phyloP scores from a whole-genome alignment of 2,888 invertebrate genomes.

The Rotaria macrura region DNA sequence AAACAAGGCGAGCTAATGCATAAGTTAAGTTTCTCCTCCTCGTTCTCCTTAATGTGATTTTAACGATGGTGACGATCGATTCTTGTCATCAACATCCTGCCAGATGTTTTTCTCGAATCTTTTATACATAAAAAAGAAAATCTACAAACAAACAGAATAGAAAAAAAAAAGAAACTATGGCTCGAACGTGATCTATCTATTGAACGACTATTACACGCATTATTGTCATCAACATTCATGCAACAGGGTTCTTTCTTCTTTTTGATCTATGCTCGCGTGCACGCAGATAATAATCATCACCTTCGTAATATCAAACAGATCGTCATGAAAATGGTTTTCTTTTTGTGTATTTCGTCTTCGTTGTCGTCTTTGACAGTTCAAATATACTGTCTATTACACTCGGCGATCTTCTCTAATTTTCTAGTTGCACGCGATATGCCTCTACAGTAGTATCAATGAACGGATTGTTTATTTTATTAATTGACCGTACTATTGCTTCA shows the following conservation, averaged over 20 bases:
- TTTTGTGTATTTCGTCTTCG: too few species aligned
- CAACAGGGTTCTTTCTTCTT: not conserved
- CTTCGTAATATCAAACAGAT: not conserved
- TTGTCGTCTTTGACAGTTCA: not conserved
- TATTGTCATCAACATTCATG: not conserved
- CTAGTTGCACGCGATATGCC: not conserved
- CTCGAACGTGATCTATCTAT: not conserved
- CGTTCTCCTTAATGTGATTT: not conserved
- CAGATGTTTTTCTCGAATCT: not conserved
- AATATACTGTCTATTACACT: not conserved
- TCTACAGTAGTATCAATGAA: not conserved
- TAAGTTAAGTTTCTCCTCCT: not conserved
- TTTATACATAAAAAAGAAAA: not conserved
- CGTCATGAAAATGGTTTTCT: not conserved
- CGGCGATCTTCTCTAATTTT: not conserved
- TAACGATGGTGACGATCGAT: conserved; percentile 3
- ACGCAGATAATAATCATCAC: not conserved
- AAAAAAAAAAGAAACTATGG: not conserved
- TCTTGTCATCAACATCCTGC: conserved; percentile 3
- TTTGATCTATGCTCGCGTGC: not conserved
- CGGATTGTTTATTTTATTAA: conserved; percentile 3
- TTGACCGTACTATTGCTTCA: not conserved
- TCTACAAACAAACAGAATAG: not conserved
- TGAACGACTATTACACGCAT: not conserved
- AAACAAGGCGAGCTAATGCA: not conserved